Percentiles rank a stretch among this genome's conserved stretches.
Evolutionary conservation across 2,888 invertebrate genomes (phyloP).

Genomic region (Tiliacea aurago): DNA sequence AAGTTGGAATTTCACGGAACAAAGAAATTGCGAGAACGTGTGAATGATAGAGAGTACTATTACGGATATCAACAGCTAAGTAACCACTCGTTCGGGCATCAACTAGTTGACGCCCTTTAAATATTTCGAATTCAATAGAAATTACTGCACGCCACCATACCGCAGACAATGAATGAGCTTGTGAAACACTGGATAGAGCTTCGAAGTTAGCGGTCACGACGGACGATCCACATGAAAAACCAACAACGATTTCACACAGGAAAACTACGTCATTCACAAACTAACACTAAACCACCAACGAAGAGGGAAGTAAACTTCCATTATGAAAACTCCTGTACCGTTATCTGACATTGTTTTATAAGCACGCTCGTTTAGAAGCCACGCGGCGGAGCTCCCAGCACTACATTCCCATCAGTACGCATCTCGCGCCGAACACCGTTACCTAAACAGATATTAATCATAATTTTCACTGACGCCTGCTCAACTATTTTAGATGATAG

Average conservation of each 20-base stretch:
- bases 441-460: constrained; percentile 90
- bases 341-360: constrained; percentile 59
- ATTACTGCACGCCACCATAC: constrained; percentile 63
- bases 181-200: constrained; percentile 60
- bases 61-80: constrained; percentile 72
- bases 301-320: constrained; percentile 38
- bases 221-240: constrained; percentile 8
- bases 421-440: constrained; percentile 80
- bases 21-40: constrained; percentile 74
- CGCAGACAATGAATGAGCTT: constrained; percentile 65
- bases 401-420: constrained; percentile 75
- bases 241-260: constrained; percentile 34
- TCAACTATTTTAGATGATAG: constrained; percentile 88
- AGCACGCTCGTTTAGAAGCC: constrained; percentile 62
- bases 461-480: constrained; percentile 89
- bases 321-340: constrained; percentile 45
- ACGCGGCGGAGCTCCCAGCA: constrained; percentile 51
- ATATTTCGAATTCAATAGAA: constrained; percentile 77
- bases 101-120: constrained; percentile 82
- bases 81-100: constrained; percentile 70
- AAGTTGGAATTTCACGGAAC: constrained; percentile 69
- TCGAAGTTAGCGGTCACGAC: constrained; percentile 49
- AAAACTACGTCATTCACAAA: constrained; percentile 36
- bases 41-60: constrained; percentile 72
- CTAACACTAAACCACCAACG: constrained; percentile 33